Conservation (phyloP, 2,797 vertebrate genomes). For the Pangasius mekongensis region DNA sequence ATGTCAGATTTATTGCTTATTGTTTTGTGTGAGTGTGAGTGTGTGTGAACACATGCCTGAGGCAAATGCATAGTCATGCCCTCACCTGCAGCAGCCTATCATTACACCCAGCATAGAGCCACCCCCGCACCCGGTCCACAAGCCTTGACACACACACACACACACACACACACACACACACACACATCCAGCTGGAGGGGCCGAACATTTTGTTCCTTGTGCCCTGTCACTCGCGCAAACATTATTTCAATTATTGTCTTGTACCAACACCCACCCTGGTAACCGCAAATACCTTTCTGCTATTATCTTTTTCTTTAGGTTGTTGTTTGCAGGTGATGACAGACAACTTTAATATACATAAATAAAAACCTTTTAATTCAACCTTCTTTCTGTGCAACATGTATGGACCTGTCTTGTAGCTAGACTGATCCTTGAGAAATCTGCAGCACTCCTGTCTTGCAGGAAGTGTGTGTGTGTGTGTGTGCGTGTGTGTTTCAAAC, state of each 20-base stretch:
- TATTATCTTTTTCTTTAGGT: constrained; percentile 68
- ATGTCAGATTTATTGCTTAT: constrained; percentile 79
- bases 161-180: constrained; percentile 58
- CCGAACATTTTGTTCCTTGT: constrained; percentile 73
- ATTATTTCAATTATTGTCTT: constrained; percentile 63
- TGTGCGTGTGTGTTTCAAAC: background rate
- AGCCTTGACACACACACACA: constrained; percentile 68
- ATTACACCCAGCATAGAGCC: constrained; percentile 76
- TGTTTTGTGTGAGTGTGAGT: constrained; percentile 64
- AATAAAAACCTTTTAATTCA: constrained; percentile 32
- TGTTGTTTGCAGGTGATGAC: constrained; percentile 51
- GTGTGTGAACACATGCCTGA: constrained; percentile 67
- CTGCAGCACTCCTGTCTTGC: background rate
- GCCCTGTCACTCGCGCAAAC: constrained; percentile 63
- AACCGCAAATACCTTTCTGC: constrained; percentile 64
- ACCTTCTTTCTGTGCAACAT: constrained; percentile 6
- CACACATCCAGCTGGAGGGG: constrained; percentile 72
- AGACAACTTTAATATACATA: constrained; percentile 20
- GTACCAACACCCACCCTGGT: constrained; percentile 50
- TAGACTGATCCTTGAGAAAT: constrained; percentile 20
- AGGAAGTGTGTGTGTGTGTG: background rate
- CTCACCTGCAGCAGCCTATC: constrained; percentile 76
- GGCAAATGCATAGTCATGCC: constrained; percentile 66
- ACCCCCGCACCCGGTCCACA: constrained; percentile 69
- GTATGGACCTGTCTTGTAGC: constrained; percentile 10